Conservation (phyloP, 2,797 vertebrate genomes). For the Periparus ater region DNA sequence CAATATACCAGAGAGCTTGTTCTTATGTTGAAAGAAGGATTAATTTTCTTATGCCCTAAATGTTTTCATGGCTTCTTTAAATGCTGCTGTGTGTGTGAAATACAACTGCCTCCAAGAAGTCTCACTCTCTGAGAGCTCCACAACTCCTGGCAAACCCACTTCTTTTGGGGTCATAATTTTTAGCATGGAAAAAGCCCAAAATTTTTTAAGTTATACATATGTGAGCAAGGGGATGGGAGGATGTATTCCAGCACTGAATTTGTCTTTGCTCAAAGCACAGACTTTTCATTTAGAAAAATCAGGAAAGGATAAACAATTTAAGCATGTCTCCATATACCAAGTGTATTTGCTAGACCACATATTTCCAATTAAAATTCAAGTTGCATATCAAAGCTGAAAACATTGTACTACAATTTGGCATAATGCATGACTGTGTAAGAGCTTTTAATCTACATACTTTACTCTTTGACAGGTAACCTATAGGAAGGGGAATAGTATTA, state of each 20-base stretch:
- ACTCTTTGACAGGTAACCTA: not conserved
- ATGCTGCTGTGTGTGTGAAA: not conserved
- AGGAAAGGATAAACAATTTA: not conserved
- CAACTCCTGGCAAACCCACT: not conserved
- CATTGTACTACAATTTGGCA: not conserved
- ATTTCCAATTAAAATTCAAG: conserved; percentile 36
- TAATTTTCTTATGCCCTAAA: not conserved
- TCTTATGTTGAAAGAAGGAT: not conserved
- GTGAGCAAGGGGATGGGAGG: not conserved
- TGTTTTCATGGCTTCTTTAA: not conserved
- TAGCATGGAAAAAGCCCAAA: not conserved
- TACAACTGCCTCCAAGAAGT: not conserved
- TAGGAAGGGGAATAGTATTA: not conserved
- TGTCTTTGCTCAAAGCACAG: not conserved
- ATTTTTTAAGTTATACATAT: not conserved
- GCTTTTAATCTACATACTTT: not conserved
- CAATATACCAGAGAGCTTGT: not conserved
- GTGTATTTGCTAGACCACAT: not conserved
- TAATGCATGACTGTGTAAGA: not conserved
- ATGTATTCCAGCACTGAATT: not conserved
- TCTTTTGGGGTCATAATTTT: not conserved
- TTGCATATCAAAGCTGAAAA: not conserved
- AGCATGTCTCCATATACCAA: not conserved
- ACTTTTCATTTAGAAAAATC: not conserved
- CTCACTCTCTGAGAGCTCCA: not conserved